Percentiles rank a stretch among this genome's conserved stretches.
Evolutionary conservation across 2,888 invertebrate genomes (phyloP).

Genomic region (Phengaris alcon): DNA sequence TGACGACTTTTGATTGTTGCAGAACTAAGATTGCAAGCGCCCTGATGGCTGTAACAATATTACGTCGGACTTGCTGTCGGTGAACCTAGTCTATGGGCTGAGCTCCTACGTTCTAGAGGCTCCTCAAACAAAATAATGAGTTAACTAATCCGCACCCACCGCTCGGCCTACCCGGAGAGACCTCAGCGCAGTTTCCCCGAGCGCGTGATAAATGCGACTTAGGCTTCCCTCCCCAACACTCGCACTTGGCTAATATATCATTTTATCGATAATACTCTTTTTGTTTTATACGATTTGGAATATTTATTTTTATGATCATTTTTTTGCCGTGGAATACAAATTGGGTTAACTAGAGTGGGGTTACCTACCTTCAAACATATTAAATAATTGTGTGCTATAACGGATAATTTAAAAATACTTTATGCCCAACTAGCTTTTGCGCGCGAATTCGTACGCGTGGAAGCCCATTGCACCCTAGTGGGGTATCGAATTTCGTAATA

Average conservation of each 20-base stretch:
- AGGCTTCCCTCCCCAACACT: constrained; percentile 39
- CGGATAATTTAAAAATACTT: too few species aligned
- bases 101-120: too few species aligned
- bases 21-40: too few species aligned
- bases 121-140: not conserved
- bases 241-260: constrained; percentile 35
- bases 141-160: constrained; percentile 3
- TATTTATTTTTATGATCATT: constrained; percentile 17
- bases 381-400: too few species aligned
- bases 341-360: not conserved
- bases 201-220: constrained; percentile 46
- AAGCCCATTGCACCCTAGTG: too few species aligned
- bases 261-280: constrained; percentile 33
- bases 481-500: too few species aligned
- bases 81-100: not conserved
- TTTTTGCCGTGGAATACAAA: not conserved
- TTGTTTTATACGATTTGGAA: constrained; percentile 29
- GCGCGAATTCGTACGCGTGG: too few species aligned
- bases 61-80: too few species aligned
- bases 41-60: too few species aligned
- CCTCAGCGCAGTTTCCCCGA: constrained; percentile 34
- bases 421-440: too few species aligned
- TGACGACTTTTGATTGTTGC: too few species aligned
- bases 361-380: too few species aligned
- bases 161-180: constrained; percentile 35